These are phyloP conservation scores for Thysanoteuthis rhombus DNA, from an alignment of 2,888 invertebrate species.

Conservation along the genomic window DNA sequence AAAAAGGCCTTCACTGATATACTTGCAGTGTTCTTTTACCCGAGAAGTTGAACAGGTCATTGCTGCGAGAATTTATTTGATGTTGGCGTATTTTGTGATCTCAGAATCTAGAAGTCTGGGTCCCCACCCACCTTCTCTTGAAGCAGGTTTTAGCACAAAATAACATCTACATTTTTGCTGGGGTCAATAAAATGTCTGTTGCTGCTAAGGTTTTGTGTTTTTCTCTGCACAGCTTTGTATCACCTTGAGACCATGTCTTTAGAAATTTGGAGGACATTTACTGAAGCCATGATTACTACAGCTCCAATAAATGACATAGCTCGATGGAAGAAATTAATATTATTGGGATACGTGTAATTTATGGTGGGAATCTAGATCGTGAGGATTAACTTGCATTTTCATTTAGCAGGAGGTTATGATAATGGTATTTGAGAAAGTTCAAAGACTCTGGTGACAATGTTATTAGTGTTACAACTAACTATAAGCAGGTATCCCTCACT, in stretches of 20 bases:
- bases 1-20: neutral
- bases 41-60: neutral
- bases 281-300: neutral
- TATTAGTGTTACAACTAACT: too few relatives aligned
- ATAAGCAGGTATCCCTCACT: too few relatives aligned
- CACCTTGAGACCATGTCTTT: neutral
- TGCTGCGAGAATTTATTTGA: neutral
- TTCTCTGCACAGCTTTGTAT: neutral
- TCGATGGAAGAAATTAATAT: neutral
- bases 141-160: neutral
- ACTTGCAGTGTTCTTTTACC: neutral
- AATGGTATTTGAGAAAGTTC: neutral
- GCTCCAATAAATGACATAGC: neutral
- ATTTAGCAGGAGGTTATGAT: neutral
- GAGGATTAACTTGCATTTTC: neutral
- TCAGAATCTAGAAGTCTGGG: neutral
- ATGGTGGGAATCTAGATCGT: neutral
- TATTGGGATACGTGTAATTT: neutral
- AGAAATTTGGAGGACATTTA: neutral
- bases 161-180: neutral
- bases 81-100: neutral
- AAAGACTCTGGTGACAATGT: neutral
- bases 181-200: neutral
- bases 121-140: neutral
- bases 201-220: neutral